These are phyloP conservation scores for Leptinotarsa defecta DNA, from an alignment of 1,140 invertebrate species.

Conservation along the genomic window DNA sequence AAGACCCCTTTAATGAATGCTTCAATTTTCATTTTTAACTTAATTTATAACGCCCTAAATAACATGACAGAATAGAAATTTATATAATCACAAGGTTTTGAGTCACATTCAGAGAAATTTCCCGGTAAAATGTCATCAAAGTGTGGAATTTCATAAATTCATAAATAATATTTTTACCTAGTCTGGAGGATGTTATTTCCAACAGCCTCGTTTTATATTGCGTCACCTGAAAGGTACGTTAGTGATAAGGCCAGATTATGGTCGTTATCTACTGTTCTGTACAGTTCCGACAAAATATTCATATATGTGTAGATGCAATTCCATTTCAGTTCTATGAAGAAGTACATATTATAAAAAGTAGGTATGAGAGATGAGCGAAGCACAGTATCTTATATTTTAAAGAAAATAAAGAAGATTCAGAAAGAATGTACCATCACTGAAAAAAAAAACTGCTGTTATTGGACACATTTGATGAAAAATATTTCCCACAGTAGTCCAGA, in stretches of 20 bases:
- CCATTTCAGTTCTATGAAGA: not conserved
- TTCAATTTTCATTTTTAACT: no score
- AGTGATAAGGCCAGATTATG: constrained; percentile 17
- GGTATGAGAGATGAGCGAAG: no score
- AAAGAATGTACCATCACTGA: no score
- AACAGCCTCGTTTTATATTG: constrained; percentile 19
- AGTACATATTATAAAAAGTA: not conserved
- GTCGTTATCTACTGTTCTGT: constrained; percentile 8
- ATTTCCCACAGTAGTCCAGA: no score
- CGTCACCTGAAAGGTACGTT: constrained; percentile 14
- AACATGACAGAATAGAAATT: not conserved
- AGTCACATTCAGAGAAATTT: not conserved
- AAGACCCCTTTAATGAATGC: no score
- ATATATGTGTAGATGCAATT: constrained; percentile 2
- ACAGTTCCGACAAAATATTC: constrained; percentile 19
- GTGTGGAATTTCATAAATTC: constrained; percentile 22
- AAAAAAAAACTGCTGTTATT: no score
- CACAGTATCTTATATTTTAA: no score
- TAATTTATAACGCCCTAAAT: no score
- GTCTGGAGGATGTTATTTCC: constrained; percentile 12
- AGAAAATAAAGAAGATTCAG: no score
- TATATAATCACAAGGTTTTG: not conserved
- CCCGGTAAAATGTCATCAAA: not conserved
- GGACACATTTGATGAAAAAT: no score
- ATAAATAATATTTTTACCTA: constrained; percentile 22